phyloP scores from a whole-genome alignment of 1,140 invertebrate species.

The Drosophila biarmipes region DNA sequence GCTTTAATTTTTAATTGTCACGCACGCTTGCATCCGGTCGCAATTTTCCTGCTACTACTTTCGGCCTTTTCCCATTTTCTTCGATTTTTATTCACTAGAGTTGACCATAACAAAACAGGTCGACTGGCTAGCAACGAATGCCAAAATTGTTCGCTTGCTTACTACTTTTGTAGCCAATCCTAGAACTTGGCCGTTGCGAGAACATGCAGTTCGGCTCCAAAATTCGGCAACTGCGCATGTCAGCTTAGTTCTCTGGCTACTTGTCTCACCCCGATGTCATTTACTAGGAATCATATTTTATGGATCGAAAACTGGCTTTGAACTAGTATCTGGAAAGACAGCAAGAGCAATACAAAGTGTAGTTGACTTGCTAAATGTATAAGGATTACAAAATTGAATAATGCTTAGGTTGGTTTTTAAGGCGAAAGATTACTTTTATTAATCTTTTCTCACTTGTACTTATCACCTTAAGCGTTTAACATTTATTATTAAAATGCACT shows the following conservation, averaged over 20 bases:
- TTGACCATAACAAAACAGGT: slow-evolving; percentile 33
- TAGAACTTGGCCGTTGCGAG: not conserved
- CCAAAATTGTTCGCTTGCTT: slow-evolving; percentile 10
- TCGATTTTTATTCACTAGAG: not conserved
- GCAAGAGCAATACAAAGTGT: not conserved
- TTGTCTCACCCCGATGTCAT: too few species aligned
- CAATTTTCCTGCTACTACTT: slow-evolving; percentile 16
- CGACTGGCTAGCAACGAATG: slow-evolving; percentile 67
- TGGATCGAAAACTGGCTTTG: slow-evolving; percentile 14
- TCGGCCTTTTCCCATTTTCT: slow-evolving; percentile 10
- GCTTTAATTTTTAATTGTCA: slow-evolving; percentile 65
- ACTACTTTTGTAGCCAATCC: slow-evolving; percentile 55
- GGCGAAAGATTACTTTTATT: too few species aligned
- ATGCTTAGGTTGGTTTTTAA: too few species aligned
- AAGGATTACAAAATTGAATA: too few species aligned
- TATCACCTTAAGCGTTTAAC: not conserved
- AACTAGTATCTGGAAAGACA: not conserved
- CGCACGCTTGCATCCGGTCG: slow-evolving; percentile 69
- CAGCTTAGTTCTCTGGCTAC: slow-evolving; percentile 7
- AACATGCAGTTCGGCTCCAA: not conserved
- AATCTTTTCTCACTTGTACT: too few species aligned
- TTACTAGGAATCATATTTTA: slow-evolving; percentile 12
- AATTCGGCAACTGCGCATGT: slow-evolving; percentile 52
- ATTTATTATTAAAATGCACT: not conserved
- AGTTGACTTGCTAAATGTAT: not conserved